Evolutionary conservation across 2,113 vertebrate genomes (phyloP), one percentile per base, ranked within the genome.

Genomic region (Bombycilla garrulus): DNA sequence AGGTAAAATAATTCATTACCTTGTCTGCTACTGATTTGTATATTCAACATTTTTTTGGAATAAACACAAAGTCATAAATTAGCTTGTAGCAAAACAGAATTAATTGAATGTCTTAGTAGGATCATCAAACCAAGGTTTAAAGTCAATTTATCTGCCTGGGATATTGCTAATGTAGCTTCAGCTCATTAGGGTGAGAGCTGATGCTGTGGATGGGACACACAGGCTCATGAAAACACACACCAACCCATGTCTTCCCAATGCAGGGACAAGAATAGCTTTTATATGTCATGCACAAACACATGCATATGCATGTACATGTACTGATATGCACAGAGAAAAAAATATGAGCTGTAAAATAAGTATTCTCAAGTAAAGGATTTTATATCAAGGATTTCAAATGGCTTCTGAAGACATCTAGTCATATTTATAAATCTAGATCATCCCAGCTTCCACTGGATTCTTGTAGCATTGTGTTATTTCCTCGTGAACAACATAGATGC

Each of bases 51-150:
- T 96, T 97, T 97, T 97, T 96, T 91, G 33, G 84, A 98, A 97
- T 97, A 97, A 98, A 97, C 96, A 97, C 81, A 79, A 96, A 98
- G 96, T 94, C 96, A 97, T 97, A 98, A 98, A 98, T 98, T 98
- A 98, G 96, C 97, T 97, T 95, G 96, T 97, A 97, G 97, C 97
- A 97, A 98, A 98, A 98, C 88, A 98, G 97, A 98, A 98, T 98
- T 98, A 98, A 98, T 97, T 98, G 95, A 98, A 98, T 96, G 90
- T 97, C 97, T 97, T 98, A 96, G 96, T 91, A 97, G 93, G 94
- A 98, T 98, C 96, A 98, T 97, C 97, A 98, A 97, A 97, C 95
- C 86, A 96, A 97, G 92, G 93, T 96, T 97, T 97, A 93, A 95
- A 98, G 96, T 97, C 96, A 95, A 97, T 98, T 98, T 97, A 95